Evolutionary conservation across 2,888 invertebrate genomes (phyloP), one percentile per base, ranked within the genome.

Genomic region (Linnaemya vulpina): DNA sequence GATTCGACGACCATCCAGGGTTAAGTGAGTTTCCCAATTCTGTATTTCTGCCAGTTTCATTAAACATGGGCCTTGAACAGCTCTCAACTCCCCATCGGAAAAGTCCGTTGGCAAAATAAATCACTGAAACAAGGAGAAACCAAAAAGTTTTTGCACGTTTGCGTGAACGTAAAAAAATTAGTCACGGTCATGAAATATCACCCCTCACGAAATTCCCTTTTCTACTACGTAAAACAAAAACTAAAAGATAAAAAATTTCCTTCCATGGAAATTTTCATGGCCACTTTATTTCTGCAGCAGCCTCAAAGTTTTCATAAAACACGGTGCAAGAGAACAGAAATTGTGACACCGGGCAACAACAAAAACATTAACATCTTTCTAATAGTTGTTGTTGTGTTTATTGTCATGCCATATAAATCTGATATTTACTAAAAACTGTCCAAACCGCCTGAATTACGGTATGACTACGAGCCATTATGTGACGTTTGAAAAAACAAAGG

Each of bases 401-500:
- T 20, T 68, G 62, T 22, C 71, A 71, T 71, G 30, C 3, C 15
- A 70, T 55, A 43, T 22, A 55, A 65, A 58, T 65, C 55, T 65
- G 49, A 67, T 58, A 51, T 49, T 43, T 13, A 55, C 49, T 38
- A 22, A n/a, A 22, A n/a, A 11, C 20, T 35, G 49, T 63, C 20
- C 22, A 63, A 63, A 71, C 63, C 20, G 58, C 70, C 55, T 76
- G 65, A 46, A 20, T 35, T 70, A 38, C 70, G 1, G 1, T 58
- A 51, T 65, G 60, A 74, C 67, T 70, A 40, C 60, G 46, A 40
- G 38, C 25, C 76, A 75, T 63, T 22, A 9, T 55, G n/a, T n/a
- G 43, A 60, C 30, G 43, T 73, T 62, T 63, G 30, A 46, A 60
- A 10, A n/a, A 15, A 20, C 38, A 40, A 9, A 40, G 38, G 38